phyloP scores from a whole-genome alignment of 1,140 invertebrate species.

The Goniozus legneri region DNA sequence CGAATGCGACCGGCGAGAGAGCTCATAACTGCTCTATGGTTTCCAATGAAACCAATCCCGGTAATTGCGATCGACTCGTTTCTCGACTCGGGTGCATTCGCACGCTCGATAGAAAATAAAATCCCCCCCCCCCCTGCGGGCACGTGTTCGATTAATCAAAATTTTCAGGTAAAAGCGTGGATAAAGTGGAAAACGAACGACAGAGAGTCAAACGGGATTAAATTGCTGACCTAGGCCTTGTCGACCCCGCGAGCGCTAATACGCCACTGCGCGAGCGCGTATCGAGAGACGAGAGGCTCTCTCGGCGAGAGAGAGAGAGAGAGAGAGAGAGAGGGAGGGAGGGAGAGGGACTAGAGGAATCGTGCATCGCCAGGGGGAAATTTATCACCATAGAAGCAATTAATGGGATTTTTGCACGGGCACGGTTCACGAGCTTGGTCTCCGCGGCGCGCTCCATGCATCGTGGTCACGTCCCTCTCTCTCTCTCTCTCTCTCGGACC shows the following conservation, averaged over 20 bases:
- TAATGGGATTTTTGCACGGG: slow-evolving; percentile 48
- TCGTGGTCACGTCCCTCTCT: slow-evolving; percentile 38
- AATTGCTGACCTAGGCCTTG: too few relatives aligned
- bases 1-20: slow-evolving; percentile 17
- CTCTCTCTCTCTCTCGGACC: background rate
- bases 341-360: slow-evolving; percentile 27
- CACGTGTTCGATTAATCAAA: too few relatives aligned
- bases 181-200: background rate
- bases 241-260: too few relatives aligned
- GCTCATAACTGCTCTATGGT: too few relatives aligned
- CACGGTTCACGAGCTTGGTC: slow-evolving; percentile 42
- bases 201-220: background rate
- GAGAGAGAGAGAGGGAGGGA: background rate
- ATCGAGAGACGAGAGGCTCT: too few relatives aligned
- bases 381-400: slow-evolving; percentile 53
- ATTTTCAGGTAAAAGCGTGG: too few relatives aligned
- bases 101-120: too few relatives aligned
- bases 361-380: slow-evolving; percentile 49
- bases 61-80: too few relatives aligned
- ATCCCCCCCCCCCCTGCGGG: too few relatives aligned
- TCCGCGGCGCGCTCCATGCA: slow-evolving; percentile 38
- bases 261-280: too few relatives aligned
- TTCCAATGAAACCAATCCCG: too few relatives aligned
- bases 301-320: slow-evolving; percentile 6
- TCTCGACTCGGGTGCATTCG: too few relatives aligned